These are phyloP conservation scores for Pangasius sanitwongsei DNA, from an alignment of 2,797 vertebrate genomes.

Conservation along the genomic window DNA sequence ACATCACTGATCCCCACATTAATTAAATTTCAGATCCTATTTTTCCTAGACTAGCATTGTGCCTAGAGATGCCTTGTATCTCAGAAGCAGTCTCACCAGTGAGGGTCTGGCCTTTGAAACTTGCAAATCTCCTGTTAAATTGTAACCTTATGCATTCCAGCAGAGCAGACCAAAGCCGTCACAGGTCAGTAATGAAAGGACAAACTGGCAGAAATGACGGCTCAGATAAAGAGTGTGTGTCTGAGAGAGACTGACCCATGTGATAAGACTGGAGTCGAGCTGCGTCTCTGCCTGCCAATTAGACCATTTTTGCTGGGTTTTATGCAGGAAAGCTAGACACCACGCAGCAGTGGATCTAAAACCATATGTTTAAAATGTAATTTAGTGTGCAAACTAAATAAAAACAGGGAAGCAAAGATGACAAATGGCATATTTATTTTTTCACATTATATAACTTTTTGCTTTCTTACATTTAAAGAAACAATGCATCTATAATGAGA, in stretches of 20 bases:
- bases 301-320: not conserved
- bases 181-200: conserved; percentile 33
- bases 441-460: not conserved
- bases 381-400: not conserved
- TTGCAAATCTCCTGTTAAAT: conserved; percentile 22
- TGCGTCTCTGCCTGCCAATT: conserved; percentile 22
- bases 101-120: conserved; percentile 28
- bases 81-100: not conserved
- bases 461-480: not conserved
- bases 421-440: not conserved
- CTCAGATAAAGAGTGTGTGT: conserved; percentile 23
- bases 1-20: not conserved
- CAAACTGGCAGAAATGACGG: not conserved
- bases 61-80: not conserved
- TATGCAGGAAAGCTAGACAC: not conserved
- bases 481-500: not conserved
- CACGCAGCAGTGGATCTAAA: not conserved
- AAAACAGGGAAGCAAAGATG: not conserved
- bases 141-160: conserved; percentile 8
- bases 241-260: conserved; percentile 34
- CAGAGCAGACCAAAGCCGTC: not conserved
- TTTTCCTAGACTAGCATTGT: not conserved
- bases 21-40: not conserved
- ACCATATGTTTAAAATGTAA: not conserved
- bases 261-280: conserved; percentile 34